phyloP scores from a whole-genome alignment of 2,888 invertebrate genomes.

The Volucella inanis region DNA sequence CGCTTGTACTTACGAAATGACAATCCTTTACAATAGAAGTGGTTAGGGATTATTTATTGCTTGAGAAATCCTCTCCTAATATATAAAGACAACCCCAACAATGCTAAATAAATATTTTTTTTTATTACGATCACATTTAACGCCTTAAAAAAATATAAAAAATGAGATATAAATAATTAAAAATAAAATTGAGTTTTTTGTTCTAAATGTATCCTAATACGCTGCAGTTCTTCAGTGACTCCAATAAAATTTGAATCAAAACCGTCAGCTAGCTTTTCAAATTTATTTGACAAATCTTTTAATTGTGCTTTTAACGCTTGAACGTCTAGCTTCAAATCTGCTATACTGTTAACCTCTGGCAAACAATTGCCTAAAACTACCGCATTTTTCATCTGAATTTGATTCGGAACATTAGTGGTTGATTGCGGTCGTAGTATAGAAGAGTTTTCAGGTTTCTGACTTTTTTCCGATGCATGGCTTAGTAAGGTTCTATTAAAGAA shows the following conservation, averaged over 20 bases:
- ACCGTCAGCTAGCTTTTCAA: conserved; percentile 79
- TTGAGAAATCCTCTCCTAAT: no score
- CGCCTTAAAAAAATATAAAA: background rate
- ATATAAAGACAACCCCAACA: no score
- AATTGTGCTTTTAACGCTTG: conserved; percentile 78
- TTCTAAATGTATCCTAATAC: conserved; percentile 79
- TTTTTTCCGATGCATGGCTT: conserved; percentile 41
- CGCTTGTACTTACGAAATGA: no score
- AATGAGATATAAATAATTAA: conserved; percentile 10
- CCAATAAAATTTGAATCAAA: conserved; percentile 79
- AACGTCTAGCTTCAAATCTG: conserved; percentile 79
- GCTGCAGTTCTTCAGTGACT: conserved; percentile 79
- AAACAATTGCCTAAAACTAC: conserved; percentile 77
- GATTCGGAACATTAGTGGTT: conserved; percentile 80
- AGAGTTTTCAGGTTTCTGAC: conserved; percentile 76
- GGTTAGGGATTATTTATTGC: no score
- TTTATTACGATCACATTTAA: background rate
- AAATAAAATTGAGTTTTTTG: conserved; percentile 74
- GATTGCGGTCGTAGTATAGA: conserved; percentile 80
- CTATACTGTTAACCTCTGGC: conserved; percentile 77
- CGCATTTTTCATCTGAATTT: conserved; percentile 75
- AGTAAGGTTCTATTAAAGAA: conserved; percentile 79
- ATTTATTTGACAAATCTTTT: conserved; percentile 77
- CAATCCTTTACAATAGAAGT: no score
- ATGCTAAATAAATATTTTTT: background rate